Conservation (phyloP, 2,797 vertebrate genomes). For the Mormyrops boulengeri region DNA sequence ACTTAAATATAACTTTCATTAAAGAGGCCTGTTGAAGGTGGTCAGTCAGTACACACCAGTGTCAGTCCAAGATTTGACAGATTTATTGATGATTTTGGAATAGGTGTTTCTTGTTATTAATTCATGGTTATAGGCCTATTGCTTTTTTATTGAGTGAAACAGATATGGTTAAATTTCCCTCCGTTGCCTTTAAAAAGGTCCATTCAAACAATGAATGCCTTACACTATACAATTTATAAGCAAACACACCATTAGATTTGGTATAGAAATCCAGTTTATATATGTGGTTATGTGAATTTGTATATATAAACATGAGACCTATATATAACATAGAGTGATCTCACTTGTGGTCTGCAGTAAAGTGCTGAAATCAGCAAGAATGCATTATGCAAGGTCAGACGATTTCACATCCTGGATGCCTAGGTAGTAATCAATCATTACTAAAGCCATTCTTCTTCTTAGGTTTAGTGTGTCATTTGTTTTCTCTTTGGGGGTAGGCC, state of each 20-base stretch:
- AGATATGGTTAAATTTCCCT: not conserved
- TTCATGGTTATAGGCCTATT: not conserved
- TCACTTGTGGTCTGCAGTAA: conserved; percentile 27
- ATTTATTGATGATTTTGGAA: not conserved
- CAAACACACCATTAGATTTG: not conserved
- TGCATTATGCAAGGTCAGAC: conserved; percentile 60
- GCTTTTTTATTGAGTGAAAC: not conserved
- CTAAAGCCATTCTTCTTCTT: conserved; percentile 42
- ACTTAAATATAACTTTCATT: not conserved
- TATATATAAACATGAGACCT: conserved; percentile 7
- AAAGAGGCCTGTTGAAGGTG: not conserved
- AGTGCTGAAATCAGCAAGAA: conserved; percentile 65
- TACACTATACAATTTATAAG: not conserved
- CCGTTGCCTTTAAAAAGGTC: not conserved
- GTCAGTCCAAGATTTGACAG: not conserved
- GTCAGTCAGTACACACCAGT: not conserved
- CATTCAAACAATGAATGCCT: not conserved
- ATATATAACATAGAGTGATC: not conserved
- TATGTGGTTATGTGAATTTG: not conserved
- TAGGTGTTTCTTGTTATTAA: not conserved
- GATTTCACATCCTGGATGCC: conserved; percentile 37
- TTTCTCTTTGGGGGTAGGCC: conserved; percentile 39
- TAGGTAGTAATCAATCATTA: conserved; percentile 55
- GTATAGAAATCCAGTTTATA: not conserved
- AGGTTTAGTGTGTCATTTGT: conserved; percentile 53